Evolutionary conservation across 2,797 vertebrate species (phyloP).

Genomic region (Prionace glauca): DNA sequence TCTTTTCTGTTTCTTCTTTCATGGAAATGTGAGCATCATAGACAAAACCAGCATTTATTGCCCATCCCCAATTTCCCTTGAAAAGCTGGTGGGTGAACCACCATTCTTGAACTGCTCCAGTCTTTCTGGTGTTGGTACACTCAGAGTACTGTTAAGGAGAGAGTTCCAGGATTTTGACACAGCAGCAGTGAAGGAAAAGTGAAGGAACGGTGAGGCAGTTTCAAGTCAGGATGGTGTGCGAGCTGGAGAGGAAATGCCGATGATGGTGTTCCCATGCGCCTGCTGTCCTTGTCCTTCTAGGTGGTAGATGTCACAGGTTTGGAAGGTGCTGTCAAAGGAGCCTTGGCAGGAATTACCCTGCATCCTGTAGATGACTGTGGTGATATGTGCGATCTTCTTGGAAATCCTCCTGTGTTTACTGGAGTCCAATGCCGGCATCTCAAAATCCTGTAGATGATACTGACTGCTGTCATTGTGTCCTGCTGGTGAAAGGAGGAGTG

Average conservation of each 20-base stretch:
- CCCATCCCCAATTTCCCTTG: neutral
- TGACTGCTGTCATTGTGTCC: neutral
- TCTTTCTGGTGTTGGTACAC: neutral
- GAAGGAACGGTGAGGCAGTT: neutral
- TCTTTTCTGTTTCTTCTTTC: neutral
- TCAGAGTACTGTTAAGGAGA: neutral
- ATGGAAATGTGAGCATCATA: neutral
- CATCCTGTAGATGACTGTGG: neutral
- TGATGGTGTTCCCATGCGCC: neutral
- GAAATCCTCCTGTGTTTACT: no score
- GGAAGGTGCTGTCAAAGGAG: neutral
- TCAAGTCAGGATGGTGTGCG: neutral
- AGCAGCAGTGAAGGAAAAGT: neutral
- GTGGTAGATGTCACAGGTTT: neutral
- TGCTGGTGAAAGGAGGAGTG: neutral
- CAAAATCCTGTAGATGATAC: neutral
- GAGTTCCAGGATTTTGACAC: neutral
- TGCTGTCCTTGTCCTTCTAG: neutral
- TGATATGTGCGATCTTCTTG: no score
- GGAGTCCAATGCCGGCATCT: no score
- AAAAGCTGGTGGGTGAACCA: neutral
- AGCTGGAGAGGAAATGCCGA: neutral
- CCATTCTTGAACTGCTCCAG: no score
- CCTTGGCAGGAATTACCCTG: neutral
- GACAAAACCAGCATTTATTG: neutral